Evolutionary conservation across 2,888 invertebrate species (phyloP).

Genomic region (Pasiphila rectangulata): DNA sequence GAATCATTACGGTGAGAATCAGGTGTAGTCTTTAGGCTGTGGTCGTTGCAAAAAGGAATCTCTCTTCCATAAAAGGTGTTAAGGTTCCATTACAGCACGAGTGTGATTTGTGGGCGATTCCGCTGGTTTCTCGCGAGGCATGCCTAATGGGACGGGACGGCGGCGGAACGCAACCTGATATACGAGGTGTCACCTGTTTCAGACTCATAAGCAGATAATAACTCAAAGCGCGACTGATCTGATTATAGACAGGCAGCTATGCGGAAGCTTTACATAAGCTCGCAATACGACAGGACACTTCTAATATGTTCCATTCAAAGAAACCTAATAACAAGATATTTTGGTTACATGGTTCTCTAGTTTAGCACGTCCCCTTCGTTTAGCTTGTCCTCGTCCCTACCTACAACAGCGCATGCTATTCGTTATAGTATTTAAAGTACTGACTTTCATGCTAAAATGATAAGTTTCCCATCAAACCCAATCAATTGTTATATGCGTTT

Average conservation of each 20-base stretch:
- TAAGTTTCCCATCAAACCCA: too few relatives aligned
- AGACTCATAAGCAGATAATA: background rate
- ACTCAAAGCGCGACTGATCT: background rate
- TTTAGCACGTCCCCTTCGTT: background rate
- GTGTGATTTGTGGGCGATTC: constrained; percentile 19
- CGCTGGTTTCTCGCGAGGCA: background rate
- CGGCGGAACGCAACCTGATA: background rate
- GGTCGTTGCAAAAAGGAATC: constrained; percentile 4
- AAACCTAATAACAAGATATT: too few relatives aligned
- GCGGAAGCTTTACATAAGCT: background rate
- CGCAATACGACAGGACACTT: background rate
- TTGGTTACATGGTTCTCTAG: too few relatives aligned
- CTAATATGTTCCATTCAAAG: background rate
- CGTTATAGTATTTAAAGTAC: too few relatives aligned
- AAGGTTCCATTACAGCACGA: constrained; percentile 8
- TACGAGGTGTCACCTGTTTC: background rate
- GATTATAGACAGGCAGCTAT: background rate
- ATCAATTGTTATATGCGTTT: too few relatives aligned
- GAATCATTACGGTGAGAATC: background rate
- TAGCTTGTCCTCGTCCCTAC: background rate
- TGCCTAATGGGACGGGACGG: constrained; percentile 7
- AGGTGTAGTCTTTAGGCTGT: background rate
- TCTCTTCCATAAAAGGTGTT: constrained; percentile 16
- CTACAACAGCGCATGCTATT: too few relatives aligned
- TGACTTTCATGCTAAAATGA: too few relatives aligned